Conservation (phyloP, 2,113 vertebrate species). For the Rhinolophus sinicus region DNA sequence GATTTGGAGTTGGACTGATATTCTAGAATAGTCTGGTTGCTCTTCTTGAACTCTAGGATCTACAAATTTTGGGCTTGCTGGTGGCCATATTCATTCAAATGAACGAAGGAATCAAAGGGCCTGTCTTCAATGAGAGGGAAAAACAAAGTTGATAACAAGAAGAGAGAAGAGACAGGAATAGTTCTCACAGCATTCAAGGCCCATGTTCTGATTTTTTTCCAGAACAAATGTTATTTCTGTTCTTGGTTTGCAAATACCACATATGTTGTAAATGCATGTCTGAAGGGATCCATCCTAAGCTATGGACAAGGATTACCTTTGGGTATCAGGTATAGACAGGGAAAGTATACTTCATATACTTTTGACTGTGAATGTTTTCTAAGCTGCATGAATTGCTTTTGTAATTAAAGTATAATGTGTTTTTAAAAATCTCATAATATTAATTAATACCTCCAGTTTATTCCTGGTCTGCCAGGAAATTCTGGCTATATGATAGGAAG, state of each 20-base stretch:
- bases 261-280: not conserved
- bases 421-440: not conserved
- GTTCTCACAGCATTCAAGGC: not conserved
- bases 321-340: not conserved
- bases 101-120: not conserved
- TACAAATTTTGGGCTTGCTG: not conserved
- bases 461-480: not conserved
- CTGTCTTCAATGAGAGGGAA: not conserved
- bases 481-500: not conserved
- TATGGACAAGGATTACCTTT: not conserved
- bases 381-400: not conserved
- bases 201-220: not conserved
- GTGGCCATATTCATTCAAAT: not conserved
- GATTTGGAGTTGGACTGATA: not conserved
- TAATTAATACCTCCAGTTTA: conserved; percentile 13
- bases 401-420: not conserved
- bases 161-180: not conserved
- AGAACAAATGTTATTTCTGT: not conserved
- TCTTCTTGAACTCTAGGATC: not conserved
- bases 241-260: not conserved
- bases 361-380: not conserved
- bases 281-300: not conserved
- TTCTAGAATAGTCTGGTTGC: not conserved
- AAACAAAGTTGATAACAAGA: not conserved
- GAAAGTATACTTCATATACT: conserved; percentile 2